phyloP scores from a whole-genome alignment of 1,140 invertebrate species.

The Heliothis subflexa region DNA sequence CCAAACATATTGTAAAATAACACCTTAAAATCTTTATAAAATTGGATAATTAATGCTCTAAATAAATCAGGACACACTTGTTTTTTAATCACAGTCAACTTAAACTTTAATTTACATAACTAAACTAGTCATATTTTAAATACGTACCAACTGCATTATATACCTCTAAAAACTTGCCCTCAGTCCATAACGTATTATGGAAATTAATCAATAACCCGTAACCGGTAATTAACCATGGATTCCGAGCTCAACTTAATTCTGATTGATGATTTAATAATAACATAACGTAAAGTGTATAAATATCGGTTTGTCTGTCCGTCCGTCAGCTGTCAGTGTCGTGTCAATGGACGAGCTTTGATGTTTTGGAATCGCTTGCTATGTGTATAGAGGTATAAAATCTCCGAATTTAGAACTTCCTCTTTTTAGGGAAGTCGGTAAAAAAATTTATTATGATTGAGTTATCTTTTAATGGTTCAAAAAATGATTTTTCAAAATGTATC shows the following conservation, averaged over 20 bases:
- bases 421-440: too few relatives aligned
- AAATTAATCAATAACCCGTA: constrained; percentile 32
- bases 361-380: not conserved
- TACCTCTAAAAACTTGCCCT: not conserved
- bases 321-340: constrained; percentile 22
- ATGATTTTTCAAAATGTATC: too few relatives aligned
- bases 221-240: constrained; percentile 20
- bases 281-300: constrained; percentile 52
- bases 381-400: not conserved
- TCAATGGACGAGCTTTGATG: constrained; percentile 1
- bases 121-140: too few relatives aligned
- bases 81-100: too few relatives aligned
- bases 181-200: constrained; percentile 4
- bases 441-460: not conserved
- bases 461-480: not conserved
- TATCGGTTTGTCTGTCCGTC: constrained; percentile 49
- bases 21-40: too few relatives aligned
- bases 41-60: too few relatives aligned
- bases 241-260: constrained; percentile 30
- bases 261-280: constrained; percentile 65
- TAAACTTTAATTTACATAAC: too few relatives aligned
- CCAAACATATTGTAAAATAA: too few relatives aligned
- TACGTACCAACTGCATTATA: too few relatives aligned
- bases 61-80: too few relatives aligned
- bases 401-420: too few relatives aligned